These are phyloP conservation scores for Sebastiscus albofasciatus DNA, from an alignment of 2,797 vertebrate species.

Conservation along the genomic window DNA sequence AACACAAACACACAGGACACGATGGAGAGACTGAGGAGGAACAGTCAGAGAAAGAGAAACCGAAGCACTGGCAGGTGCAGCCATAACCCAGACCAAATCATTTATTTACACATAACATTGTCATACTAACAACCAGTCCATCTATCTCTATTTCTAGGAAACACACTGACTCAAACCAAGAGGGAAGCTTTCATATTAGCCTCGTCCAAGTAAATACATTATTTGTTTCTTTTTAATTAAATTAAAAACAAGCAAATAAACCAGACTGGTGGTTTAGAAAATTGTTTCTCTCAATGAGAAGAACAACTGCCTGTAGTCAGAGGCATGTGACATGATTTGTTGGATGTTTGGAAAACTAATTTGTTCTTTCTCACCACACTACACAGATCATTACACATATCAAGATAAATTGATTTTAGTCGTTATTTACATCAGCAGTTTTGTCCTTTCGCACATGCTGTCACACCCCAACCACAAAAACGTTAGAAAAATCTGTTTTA, in stretches of 20 bases:
- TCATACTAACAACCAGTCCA: neutral
- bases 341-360: constrained; percentile 22
- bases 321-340: constrained; percentile 7
- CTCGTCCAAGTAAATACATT: neutral
- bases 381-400: neutral
- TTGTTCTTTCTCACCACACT: constrained; percentile 33
- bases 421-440: neutral
- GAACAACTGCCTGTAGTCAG: constrained; percentile 13
- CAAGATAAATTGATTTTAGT: neutral
- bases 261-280: constrained; percentile 56
- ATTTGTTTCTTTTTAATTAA: neutral
- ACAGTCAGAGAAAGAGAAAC: neutral
- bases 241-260: constrained; percentile 31
- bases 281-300: constrained; percentile 23
- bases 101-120: neutral
- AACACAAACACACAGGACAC: constrained; percentile 7
- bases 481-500: neutral
- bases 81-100: neutral
- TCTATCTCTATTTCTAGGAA: neutral
- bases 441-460: neutral
- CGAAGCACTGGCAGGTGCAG: neutral
- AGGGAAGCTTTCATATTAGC: neutral
- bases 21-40: neutral
- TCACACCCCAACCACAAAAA: neutral
- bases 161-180: neutral